These are phyloP conservation scores for Fregetta grallaria DNA, from an alignment of 2,113 vertebrate genomes.

Conservation along the genomic window DNA sequence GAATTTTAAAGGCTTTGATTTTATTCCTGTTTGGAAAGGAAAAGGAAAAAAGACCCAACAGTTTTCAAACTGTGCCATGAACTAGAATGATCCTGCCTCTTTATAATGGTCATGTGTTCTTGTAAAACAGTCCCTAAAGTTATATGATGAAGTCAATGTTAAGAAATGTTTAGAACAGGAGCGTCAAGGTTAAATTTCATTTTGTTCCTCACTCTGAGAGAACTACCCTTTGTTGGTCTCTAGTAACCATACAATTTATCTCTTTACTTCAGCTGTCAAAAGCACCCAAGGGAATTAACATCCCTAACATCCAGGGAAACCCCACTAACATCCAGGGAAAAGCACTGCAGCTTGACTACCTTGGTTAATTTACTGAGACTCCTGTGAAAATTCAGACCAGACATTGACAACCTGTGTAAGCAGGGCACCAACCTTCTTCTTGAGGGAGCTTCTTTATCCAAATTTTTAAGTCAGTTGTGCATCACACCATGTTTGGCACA, in stretches of 20 bases:
- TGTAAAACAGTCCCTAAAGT: not conserved
- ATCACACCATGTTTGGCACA: not conserved
- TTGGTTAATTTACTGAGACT: not conserved
- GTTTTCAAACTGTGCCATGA: not conserved
- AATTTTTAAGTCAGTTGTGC: not conserved
- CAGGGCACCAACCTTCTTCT: not conserved
- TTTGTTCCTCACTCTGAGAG: not conserved
- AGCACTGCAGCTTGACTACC: not conserved
- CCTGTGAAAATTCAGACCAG: not conserved
- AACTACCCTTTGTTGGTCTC: not conserved
- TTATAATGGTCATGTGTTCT: not conserved
- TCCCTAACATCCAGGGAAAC: too few relatives aligned
- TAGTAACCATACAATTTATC: not conserved
- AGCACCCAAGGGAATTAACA: not conserved
- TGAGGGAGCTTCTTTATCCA: not conserved
- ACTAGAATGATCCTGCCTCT: not conserved
- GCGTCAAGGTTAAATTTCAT: not conserved
- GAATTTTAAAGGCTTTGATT: not conserved
- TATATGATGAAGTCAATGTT: not conserved
- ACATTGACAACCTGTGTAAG: accelerated
- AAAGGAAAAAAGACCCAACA: not conserved
- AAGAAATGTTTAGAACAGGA: not conserved
- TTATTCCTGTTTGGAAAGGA: not conserved
- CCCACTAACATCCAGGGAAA: not conserved
- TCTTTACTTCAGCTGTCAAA: not conserved